Evolutionary conservation across 1,140 invertebrate species (phyloP).

Genomic region (Tetragonula clypearis): DNA sequence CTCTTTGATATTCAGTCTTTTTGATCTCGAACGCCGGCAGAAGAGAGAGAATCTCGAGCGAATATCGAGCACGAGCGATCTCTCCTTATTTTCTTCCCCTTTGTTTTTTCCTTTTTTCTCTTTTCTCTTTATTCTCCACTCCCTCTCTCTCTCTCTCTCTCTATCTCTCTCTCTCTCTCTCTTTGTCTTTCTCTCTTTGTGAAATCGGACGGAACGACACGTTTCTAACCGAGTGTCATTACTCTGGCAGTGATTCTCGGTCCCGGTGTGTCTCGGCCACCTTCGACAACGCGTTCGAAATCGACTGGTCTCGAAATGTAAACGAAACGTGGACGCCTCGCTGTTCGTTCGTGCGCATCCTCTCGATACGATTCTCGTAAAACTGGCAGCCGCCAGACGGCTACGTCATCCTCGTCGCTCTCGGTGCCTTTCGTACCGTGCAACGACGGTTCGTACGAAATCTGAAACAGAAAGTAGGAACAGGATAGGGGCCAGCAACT

Average conservation of each 20-base stretch:
- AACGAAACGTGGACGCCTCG: too few relatives aligned
- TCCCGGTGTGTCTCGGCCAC: conserved; percentile 10
- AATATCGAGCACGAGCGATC: conserved; percentile 17
- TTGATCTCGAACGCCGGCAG: conserved; percentile 45
- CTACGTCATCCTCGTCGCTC: conserved; percentile 58
- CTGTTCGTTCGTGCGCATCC: conserved; percentile 48
- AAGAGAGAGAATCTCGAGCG: conserved; percentile 6
- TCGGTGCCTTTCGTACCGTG: conserved; percentile 52
- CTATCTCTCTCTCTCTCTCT: neutral
- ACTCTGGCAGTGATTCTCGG: conserved; percentile 52
- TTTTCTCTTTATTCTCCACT: neutral
- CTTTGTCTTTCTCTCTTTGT: neutral
- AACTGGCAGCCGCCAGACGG: conserved; percentile 37
- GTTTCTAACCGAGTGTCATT: conserved; percentile 50
- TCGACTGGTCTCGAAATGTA: neutral
- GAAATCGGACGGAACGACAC: conserved; percentile 20
- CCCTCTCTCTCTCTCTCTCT: too few relatives aligned
- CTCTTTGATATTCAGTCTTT: conserved; percentile 60
- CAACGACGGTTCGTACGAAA: conserved; percentile 55
- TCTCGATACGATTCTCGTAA: conserved; percentile 33
- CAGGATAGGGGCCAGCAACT: conserved; percentile 77
- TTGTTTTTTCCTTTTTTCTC: neutral
- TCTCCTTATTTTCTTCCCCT: too few relatives aligned
- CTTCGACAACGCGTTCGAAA: conserved; percentile 11
- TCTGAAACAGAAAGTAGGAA: conserved; percentile 80